These are phyloP conservation scores for Aporophyla lueneburgensis DNA, from an alignment of 2,888 invertebrate genomes.

Conservation along the genomic window DNA sequence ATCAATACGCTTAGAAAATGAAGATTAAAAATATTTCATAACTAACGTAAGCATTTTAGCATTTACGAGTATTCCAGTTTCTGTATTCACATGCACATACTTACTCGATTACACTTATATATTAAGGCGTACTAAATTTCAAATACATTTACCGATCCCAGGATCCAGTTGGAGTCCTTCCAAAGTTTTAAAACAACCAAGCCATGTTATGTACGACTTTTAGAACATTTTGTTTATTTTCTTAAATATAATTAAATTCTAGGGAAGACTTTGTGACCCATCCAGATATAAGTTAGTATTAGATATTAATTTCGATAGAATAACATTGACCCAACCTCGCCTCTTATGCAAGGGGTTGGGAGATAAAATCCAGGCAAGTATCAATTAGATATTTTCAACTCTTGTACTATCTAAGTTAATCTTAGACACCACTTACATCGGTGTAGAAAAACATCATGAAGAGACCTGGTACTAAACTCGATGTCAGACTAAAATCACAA, in stretches of 20 bases:
- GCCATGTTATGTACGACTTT: background rate
- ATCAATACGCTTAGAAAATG: background rate
- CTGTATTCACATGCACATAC: background rate
- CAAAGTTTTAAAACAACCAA: conserved; percentile 41
- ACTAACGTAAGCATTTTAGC: background rate
- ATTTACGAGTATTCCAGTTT: background rate
- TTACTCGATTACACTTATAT: background rate
- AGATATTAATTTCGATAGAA: too few species aligned
- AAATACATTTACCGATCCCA: conserved; percentile 10
- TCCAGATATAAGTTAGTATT: background rate
- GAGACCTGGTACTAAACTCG: too few species aligned
- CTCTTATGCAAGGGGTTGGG: background rate
- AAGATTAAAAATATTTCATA: background rate
- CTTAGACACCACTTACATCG: background rate
- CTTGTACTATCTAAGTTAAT: too few species aligned
- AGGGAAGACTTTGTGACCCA: background rate
- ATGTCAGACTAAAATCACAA: background rate
- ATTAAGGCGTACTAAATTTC: conserved; percentile 20
- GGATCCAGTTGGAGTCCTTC: conserved; percentile 44
- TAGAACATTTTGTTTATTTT: conserved; percentile 6
- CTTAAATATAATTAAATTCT: background rate
- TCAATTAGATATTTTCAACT: background rate
- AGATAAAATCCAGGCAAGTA: background rate
- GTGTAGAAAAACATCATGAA: background rate
- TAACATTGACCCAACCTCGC: too few species aligned